Percentiles rank a stretch among this genome's conserved stretches.
Conservation (phyloP, 1,140 invertebrate species). For the Penaeus japonicus region DNA sequence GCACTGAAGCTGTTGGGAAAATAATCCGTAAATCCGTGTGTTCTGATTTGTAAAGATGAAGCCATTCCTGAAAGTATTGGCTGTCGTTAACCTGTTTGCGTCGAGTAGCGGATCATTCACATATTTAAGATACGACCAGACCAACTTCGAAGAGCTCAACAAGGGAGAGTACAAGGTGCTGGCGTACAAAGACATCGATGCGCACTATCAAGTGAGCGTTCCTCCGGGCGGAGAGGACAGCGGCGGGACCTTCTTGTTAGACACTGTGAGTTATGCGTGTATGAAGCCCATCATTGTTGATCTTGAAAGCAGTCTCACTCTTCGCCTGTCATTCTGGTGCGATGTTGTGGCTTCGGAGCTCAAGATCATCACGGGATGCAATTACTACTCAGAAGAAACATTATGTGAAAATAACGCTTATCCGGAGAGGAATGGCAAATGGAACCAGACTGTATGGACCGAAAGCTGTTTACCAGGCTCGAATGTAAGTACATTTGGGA, state of each 20-base stretch:
- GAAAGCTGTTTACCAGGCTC: too few relatives aligned
- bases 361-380: neutral
- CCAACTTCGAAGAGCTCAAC: neutral
- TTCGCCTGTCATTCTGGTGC: conserved; percentile 2
- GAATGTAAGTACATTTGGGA: too few relatives aligned
- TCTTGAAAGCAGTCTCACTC: neutral
- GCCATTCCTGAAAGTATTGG: too few relatives aligned
- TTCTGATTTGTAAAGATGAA: too few relatives aligned
- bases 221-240: neutral
- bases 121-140: neutral
- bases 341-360: neutral
- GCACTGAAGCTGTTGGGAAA: too few relatives aligned
- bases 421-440: conserved; percentile 3
- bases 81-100: too few relatives aligned
- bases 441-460: neutral
- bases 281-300: neutral
- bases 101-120: too few relatives aligned
- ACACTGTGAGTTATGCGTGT: neutral
- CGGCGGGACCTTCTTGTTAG: neutral
- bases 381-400: neutral
- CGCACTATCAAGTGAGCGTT: neutral
- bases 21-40: too few relatives aligned
- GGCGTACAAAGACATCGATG: neutral
- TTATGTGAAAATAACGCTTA: neutral
- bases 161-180: neutral